Base-by-base conservation (phyloP, 2,113 vertebrate species). In the Carassius carassius region DNA sequence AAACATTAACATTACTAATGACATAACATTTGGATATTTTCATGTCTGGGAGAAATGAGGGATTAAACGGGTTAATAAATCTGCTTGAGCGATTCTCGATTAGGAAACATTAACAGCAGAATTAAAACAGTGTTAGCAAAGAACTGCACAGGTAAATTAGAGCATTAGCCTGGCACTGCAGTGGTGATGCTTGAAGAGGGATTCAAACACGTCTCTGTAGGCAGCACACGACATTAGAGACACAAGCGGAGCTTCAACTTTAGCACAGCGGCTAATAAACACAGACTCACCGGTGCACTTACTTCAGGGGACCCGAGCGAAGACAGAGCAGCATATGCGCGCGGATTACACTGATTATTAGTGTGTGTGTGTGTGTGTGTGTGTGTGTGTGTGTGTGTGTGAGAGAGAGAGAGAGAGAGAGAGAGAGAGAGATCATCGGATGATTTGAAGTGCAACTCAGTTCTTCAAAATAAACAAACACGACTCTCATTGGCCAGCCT, bases 401-500 rank as follows among this genome's bases (percentile, higher is more conserved):
- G 29, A 37, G 35, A 37, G 35, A 37, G 35, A 37, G 67, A 60
- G 69, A 41, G 41, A 41, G 41, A 37, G 37, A 8, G 37, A 41
- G 41, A 41, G 41, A 41, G 41, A 41, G 7, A 69, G 2, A 51
- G 56, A 56, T 7, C 14, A 23, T 44, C 86, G 44, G 86, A 65
- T 85, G 80, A 89, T 92, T 91, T 90, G 16, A 93, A 94, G 90
- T 58, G 37, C 25, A 60, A 14, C 65, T 81, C 73, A 63, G 83
- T n/a, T 47, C 13, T 9, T 32, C 78, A 75, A 1, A 78, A 83
- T 60, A 41, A 93, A 86, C 86, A 93, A 93, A n/a, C 88, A 9
- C 10, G 14, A 0, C 44, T 35, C 62, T 91, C 83, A 95, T 95
- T 94, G 93, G 94, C 84, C 21, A 88, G 60, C 0, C 16, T 23